A percentile compares a stretch with the other conserved stretches of the same genome.
phyloP scores from a whole-genome alignment of 2,888 invertebrate genomes.

The Lydus trimaculatus region DNA sequence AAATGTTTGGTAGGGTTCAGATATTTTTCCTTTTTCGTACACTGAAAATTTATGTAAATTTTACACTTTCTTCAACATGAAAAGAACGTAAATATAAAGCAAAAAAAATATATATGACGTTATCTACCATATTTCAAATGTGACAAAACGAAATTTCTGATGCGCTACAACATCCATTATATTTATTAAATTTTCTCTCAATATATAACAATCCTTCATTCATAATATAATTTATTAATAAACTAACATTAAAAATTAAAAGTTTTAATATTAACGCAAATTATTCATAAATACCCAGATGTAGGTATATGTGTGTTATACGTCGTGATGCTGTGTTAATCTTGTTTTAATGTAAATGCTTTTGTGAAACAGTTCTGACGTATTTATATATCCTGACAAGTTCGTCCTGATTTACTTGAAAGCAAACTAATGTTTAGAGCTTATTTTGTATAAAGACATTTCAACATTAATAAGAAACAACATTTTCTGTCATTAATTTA shows the following conservation, averaged over 20 bases:
- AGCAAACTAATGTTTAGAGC: conserved; percentile 6
- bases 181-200: neutral
- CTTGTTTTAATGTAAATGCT: neutral
- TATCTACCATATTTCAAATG: neutral
- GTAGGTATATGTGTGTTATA: neutral
- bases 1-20: neutral
- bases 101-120: neutral
- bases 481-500: neutral
- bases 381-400: conserved; percentile 7
- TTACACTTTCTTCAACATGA: neutral
- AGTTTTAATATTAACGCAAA: neutral
- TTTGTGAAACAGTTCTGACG: neutral
- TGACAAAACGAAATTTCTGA: neutral
- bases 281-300: neutral
- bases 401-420: conserved; percentile 7
- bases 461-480: conserved; percentile 1
- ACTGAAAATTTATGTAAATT: neutral
- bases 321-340: neutral
- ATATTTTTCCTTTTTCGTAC: neutral
- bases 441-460: neutral
- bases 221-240: neutral
- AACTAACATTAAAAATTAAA: neutral
- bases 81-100: neutral
- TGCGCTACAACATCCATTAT: neutral
- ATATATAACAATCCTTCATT: neutral